Evolutionary conservation across 2,888 invertebrate species (phyloP), one percentile per base, ranked within the genome.

Genomic region (Gastrophysa polygoni): DNA sequence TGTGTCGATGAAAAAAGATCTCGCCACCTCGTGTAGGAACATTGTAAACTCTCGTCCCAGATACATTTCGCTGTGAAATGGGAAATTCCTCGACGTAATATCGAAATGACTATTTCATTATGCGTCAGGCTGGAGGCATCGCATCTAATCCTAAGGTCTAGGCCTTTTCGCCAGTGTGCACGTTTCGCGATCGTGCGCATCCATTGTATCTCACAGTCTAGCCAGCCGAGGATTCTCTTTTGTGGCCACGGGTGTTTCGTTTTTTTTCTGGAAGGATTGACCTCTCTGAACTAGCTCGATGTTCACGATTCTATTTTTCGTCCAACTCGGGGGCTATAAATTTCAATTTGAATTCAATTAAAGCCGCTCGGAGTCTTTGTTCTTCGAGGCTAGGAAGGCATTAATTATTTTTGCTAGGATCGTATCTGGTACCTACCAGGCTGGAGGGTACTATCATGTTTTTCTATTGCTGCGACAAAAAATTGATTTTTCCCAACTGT

Each of bases 181-280:
- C 73, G 73, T 67, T 70, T 61, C 63, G 18, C 59, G 63, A 60
- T 71, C 72, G 71, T 71, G 72, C 67, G 57, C 63, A 54, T 70
- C 66, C 67, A 64, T 67, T 68, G 68, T 63, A 68, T 63, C 64
- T 70, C 59, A 61, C 67, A 61, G 64, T 64, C 61, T 59, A 52
- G 57, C 57, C 61, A 34, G 46, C 38, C 66, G 57, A 61, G 66
- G 54, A 61, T 59, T 59, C 62, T 54, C 68, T 68, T 57, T 50
- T 57, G 32, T 57, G 14, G 14, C 29, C 29, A 32, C 29, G 29
- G 29, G 11, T 46, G 21, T n/a, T n/a, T 38, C 57, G 49, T 59
- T 59, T 55, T 50, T 49, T 32, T 14, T 16, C n/a, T n/a, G n/a
- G n/a, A 38, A 18, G 18, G 28, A 51, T 54, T 63, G 56, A 63